Evolutionary conservation across 2,113 vertebrate species (phyloP), one percentile per base, ranked within the genome.

Genomic region (Ptilorrhoa leucosticta): DNA sequence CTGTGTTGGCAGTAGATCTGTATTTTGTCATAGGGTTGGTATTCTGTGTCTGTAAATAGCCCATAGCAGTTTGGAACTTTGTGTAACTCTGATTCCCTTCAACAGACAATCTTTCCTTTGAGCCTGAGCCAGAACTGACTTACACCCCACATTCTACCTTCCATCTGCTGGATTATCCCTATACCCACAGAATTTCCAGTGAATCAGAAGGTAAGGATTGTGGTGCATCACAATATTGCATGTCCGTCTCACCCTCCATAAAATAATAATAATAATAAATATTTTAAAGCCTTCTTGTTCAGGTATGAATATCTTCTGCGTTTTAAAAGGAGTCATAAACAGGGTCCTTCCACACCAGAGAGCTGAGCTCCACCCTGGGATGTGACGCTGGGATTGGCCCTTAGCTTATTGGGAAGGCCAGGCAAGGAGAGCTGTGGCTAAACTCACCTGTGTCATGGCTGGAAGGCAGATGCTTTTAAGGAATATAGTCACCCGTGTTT

Each of bases 91-190:
- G 40, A 33, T 94, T 82, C 15, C 21, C 40, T 91, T 83, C 42
- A 51, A 51, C 60, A 98, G 98, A 91, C 71, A 97, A 97, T 82
- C 82, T 68, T 89, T 94, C 97, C 65, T 98, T 94, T 84, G 86
- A 94, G 54, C 85, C 53, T 65, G 96, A 97, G 79, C 50, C 63
- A 40, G 94, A 96, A 6, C 33, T 80, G 57, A 24, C 11, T 18
- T 27, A 89, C 50, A 75, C 10, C 39, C 22, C 56, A 30, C 35
- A 39, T 44, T 42, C 89, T 19, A 8, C 60, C 33, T 61, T 31
- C 53, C 35, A 42, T 13, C 37, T 12, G 10, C 27, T 39, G 16
- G 17, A 66, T 37, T 20, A 1, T 60, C 69, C 54, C 44, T 70
- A 76, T 7, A 7, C 64, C 65, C 75, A 16, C 42, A 54, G 76